Conservation (phyloP, 2,113 vertebrate species). For the Ctenodactylus gundi region DNA sequence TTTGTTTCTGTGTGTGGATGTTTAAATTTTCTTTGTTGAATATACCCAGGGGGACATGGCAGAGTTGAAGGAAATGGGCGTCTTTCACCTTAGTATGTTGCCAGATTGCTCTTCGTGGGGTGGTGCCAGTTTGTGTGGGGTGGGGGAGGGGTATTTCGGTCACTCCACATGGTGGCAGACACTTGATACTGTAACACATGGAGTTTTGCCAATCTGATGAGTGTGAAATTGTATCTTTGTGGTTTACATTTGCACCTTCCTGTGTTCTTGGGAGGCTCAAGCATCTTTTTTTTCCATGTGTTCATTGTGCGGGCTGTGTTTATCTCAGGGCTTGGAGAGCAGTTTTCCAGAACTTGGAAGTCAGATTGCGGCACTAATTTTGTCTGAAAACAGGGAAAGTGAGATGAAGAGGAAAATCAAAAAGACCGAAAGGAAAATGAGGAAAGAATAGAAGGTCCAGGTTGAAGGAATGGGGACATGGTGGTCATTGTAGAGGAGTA, state of each 20-base stretch:
- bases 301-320: neutral
- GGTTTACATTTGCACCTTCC: constrained; percentile 31
- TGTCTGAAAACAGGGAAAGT: neutral
- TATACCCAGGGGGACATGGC: neutral
- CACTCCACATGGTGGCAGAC: neutral
- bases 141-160: neutral
- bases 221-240: constrained; percentile 40
- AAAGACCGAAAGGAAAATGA: neutral
- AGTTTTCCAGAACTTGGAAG: neutral
- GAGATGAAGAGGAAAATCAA: neutral
- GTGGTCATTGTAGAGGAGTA: neutral
- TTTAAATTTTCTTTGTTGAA: neutral
- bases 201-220: neutral
- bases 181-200: neutral
- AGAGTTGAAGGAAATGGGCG: neutral
- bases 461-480: neutral
- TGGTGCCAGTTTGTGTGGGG: neutral
- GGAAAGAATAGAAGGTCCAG: neutral
- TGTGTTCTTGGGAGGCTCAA: neutral
- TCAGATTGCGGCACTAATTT: neutral
- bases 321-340: neutral
- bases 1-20: neutral
- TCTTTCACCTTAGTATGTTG: neutral
- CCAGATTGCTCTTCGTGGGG: neutral
- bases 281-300: too few relatives aligned